phyloP scores from a whole-genome alignment of 2,113 vertebrate species.

The Natator depressus region DNA sequence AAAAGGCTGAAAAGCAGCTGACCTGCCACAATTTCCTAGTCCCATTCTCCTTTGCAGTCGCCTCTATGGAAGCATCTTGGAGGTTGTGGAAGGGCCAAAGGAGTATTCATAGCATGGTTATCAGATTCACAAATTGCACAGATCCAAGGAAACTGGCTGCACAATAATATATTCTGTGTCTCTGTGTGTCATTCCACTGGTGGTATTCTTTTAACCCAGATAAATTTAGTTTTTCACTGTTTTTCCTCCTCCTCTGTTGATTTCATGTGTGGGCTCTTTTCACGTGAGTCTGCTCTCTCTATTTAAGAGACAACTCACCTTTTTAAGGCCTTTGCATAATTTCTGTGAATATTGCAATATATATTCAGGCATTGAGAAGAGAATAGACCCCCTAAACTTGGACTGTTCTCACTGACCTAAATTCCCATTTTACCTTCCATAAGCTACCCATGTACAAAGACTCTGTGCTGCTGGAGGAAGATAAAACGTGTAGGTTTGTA shows the following conservation, averaged over 20 bases:
- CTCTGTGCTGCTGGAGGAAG: constrained; percentile 23
- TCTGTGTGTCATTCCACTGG: not conserved
- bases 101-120: constrained; percentile 1
- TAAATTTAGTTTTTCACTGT: constrained; percentile 8
- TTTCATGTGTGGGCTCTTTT: constrained; percentile 48
- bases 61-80: constrained; percentile 25
- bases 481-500: constrained; percentile 49
- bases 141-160: not conserved
- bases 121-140: constrained; percentile 42
- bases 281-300: constrained; percentile 15
- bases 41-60: constrained; percentile 27
- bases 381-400: constrained; percentile 29
- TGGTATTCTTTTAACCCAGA: constrained; percentile 18
- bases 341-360: not conserved
- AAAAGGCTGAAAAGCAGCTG: constrained; percentile 56
- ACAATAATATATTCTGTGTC: not conserved
- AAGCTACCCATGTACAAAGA: constrained; percentile 4
- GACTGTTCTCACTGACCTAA: constrained; percentile 25
- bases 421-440: constrained; percentile 27
- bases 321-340: not conserved
- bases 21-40: constrained; percentile 47
- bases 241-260: not conserved
- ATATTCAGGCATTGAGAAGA: constrained; percentile 5
- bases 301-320: not conserved
- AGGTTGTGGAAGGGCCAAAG: constrained; percentile 45